Evolutionary conservation across 2,797 vertebrate genomes (phyloP).

Genomic region (Parauchenoglanis ngamensis): DNA sequence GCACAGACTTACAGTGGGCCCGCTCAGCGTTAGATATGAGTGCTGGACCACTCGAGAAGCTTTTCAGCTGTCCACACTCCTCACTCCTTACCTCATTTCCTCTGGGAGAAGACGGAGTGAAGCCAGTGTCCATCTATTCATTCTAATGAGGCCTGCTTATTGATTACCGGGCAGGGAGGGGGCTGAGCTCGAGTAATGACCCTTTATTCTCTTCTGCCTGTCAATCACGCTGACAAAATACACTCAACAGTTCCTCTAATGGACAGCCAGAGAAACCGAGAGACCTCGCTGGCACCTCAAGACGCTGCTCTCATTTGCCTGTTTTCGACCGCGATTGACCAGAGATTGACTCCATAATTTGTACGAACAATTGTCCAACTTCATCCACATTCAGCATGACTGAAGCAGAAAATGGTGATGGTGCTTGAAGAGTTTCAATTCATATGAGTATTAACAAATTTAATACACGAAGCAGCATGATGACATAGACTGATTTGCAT

Average conservation of each 20-base stretch:
- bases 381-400: neutral
- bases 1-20: constrained; percentile 50
- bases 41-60: constrained; percentile 78
- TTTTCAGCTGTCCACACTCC: constrained; percentile 80
- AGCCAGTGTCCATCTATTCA: constrained; percentile 83
- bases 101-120: constrained; percentile 80
- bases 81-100: constrained; percentile 81
- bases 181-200: constrained; percentile 79
- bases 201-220: constrained; percentile 77
- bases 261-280: constrained; percentile 64
- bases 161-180: constrained; percentile 77
- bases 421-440: neutral
- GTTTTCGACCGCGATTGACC: constrained; percentile 45
- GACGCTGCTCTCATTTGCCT: constrained; percentile 26
- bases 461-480: neutral
- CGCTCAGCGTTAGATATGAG: constrained; percentile 71
- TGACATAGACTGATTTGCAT: neutral
- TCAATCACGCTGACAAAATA: constrained; percentile 78
- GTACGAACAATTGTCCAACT: neutral
- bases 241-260: constrained; percentile 81
- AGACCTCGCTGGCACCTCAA: constrained; percentile 72
- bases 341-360: constrained; percentile 14
- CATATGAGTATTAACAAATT: neutral
- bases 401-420: neutral
- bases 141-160: constrained; percentile 84